phyloP scores from a whole-genome alignment of 64 coral and sea anemone species.

The Montipora cactus region DNA sequence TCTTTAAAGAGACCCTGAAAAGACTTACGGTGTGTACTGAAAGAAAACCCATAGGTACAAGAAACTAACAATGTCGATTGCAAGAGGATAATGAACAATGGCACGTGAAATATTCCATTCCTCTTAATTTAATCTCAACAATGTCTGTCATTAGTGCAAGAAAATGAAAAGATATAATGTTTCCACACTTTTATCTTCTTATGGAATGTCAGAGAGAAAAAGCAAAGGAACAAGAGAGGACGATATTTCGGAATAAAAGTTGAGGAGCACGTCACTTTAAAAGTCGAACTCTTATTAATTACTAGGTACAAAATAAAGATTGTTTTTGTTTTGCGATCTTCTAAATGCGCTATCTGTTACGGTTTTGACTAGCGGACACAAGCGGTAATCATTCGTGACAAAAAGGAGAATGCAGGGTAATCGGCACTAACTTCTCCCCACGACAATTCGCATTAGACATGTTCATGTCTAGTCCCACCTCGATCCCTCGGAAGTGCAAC shows the following conservation, averaged over 20 bases:
- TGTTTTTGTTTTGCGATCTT: neutral
- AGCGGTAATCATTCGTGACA: conserved; percentile 43
- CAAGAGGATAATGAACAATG: neutral
- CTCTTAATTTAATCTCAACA: neutral
- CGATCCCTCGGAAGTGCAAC: too few relatives aligned
- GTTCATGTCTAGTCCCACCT: neutral
- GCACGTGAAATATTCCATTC: conserved; percentile 7
- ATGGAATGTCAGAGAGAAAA: neutral
- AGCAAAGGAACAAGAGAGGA: conserved; percentile 1
- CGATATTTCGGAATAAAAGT: neutral
- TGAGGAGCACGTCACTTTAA: neutral
- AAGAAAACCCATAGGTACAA: neutral
- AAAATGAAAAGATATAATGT: conserved; percentile 16
- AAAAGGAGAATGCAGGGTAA: conserved; percentile 1
- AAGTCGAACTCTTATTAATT: neutral
- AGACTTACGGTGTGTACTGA: neutral
- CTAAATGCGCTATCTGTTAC: neutral
- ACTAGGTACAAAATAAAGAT: too few relatives aligned
- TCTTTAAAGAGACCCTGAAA: neutral
- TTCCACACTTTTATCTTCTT: neutral
- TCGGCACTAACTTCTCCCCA: neutral
- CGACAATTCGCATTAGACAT: conserved; percentile 11
- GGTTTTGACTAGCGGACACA: neutral
- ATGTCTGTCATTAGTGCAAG: neutral
- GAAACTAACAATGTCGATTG: neutral